Base-by-base conservation (phyloP, 1,140 invertebrate genomes). In the Antheraea pernyi region DNA sequence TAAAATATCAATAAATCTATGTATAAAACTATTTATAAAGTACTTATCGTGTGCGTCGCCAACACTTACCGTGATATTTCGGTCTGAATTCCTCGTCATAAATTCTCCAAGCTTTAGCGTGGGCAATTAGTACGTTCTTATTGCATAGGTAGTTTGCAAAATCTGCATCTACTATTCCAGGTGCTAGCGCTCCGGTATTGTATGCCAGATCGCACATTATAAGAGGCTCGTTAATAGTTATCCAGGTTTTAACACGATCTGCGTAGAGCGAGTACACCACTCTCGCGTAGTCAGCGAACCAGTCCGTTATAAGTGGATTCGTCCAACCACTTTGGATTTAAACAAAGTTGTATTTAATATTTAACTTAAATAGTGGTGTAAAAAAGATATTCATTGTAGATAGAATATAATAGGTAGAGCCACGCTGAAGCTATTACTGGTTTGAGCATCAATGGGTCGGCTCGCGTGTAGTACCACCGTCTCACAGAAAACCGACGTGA, bases 31-130 rank as follows among this genome's bases (percentile, higher is more conserved):
- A n/a, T n/a, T n/a, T n/a, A n/a, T n/a, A n/a, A n/a, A n/a, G n/a
- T n/a, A n/a, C n/a, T n/a, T n/a, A n/a, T n/a, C n/a, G n/a, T n/a
- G n/a, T n/a, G n/a, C n/a, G n/a, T n/a, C n/a, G n/a, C n/a, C n/a
- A n/a, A n/a, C n/a, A n/a, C n/a, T n/a, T 80, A 78, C 93, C 93
- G 88, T 72, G 19, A 69, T 76, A 74, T 19, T 63, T 58, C 9
- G 39, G 22, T 42, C 71, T 73, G 16, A 71, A 82, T 7, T 79
- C 70, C 7, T 73, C 7, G n/a, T 78, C 73, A 36, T 95, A 96
- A 64, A 96, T 85, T 70, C 92, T 91, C 61, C 92, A 94, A 7
- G 91, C 93, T 76, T 90, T 93, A 1, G 94, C 94, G 74, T 95
- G 94, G 0, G 94, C 93, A 67, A 93, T 85, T 5, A 95, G 70